These are phyloP conservation scores for Pseudotriccus pelzelni DNA, from an alignment of 2,797 vertebrate species.

Conservation along the genomic window DNA sequence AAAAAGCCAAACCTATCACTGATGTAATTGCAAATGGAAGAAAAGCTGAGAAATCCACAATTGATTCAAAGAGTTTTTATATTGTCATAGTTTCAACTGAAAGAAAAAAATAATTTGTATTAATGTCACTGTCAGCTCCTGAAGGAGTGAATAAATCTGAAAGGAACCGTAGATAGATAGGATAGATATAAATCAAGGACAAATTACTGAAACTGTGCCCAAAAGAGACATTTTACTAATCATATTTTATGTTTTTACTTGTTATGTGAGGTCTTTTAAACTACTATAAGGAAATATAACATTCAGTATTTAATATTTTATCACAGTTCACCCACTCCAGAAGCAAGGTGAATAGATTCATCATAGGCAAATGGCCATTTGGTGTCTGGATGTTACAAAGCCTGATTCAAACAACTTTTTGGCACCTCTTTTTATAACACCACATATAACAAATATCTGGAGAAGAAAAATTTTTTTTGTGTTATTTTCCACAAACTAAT, in stretches of 20 bases:
- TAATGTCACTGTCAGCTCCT: constrained; percentile 30
- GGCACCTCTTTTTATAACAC: background rate
- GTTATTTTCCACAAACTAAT: background rate
- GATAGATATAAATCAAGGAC: constrained; percentile 39
- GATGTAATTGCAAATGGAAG: background rate
- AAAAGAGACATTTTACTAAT: background rate
- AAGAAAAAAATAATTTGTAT: background rate
- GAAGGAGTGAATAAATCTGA: constrained; percentile 35
- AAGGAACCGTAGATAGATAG: constrained; percentile 27
- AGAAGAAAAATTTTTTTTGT: background rate
- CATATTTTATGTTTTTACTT: background rate
- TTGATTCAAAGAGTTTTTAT: constrained; percentile 47
- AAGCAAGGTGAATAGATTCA: background rate
- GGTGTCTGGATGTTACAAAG: background rate
- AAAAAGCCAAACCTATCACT: background rate
- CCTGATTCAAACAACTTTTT: background rate
- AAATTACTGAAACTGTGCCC: background rate
- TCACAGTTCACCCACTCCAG: background rate
- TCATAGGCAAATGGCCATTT: background rate
- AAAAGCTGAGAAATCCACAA: background rate
- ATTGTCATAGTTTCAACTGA: constrained; percentile 10
- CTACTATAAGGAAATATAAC: background rate
- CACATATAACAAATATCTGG: rapidly evolving
- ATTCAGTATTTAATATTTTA: background rate
- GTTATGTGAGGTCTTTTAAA: background rate